phyloP scores from a whole-genome alignment of 2,888 invertebrate species.

The Cantharis rufa region DNA sequence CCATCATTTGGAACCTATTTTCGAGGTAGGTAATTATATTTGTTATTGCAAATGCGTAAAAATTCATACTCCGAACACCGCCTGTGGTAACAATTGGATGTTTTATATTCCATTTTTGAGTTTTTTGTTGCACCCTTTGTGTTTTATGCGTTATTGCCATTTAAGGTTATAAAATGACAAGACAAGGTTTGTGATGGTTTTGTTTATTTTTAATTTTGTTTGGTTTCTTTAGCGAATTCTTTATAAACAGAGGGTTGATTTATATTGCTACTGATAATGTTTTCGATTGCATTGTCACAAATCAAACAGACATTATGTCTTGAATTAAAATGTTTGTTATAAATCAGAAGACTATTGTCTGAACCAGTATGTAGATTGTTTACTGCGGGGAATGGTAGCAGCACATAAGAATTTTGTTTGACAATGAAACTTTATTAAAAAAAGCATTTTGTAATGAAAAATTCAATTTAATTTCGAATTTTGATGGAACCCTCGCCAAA shows the following conservation, averaged over 20 bases:
- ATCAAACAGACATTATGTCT: slow-evolving; percentile 57
- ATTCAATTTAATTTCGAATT: neutral
- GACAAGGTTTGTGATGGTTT: slow-evolving; percentile 32
- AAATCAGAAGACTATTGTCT: slow-evolving; percentile 56
- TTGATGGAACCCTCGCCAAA: neutral
- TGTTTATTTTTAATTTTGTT: slow-evolving; percentile 32
- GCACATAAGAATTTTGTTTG: neutral
- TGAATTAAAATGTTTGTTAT: slow-evolving; percentile 54
- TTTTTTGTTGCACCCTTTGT: neutral
- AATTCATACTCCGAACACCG: neutral
- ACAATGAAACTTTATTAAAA: neutral
- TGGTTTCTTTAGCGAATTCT: slow-evolving; percentile 35
- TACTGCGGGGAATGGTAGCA: slow-evolving; percentile 20
- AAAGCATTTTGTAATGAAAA: neutral
- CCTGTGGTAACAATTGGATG: neutral
- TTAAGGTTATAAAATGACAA: slow-evolving; percentile 19
- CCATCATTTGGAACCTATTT: neutral
- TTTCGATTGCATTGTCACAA: slow-evolving; percentile 55
- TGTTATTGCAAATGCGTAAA: neutral
- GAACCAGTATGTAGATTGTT: slow-evolving; percentile 54
- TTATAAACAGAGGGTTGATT: slow-evolving; percentile 45
- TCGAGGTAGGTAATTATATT: neutral
- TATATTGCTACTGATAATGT: slow-evolving; percentile 54
- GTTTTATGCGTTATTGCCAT: slow-evolving; percentile 12
- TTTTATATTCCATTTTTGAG: neutral